These are phyloP conservation scores for Lycophotia porphyrea DNA, from an alignment of 2,888 invertebrate genomes.

Conservation along the genomic window DNA sequence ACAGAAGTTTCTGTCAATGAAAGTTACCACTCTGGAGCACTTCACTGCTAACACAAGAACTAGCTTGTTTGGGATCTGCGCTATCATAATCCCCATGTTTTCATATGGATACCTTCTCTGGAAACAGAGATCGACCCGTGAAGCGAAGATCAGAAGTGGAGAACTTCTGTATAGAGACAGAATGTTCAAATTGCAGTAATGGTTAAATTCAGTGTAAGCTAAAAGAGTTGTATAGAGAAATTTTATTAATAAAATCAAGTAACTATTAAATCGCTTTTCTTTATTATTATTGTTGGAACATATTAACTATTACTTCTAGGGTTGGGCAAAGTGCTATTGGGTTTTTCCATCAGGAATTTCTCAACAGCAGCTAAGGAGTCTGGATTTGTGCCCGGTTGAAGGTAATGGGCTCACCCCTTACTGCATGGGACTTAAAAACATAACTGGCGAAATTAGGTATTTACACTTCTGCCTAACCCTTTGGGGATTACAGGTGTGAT, in stretches of 20 bases:
- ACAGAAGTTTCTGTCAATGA: conserved; percentile 93
- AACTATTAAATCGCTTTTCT: conserved; percentile 45
- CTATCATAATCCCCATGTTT: conserved; percentile 90
- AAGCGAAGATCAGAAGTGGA: conserved; percentile 92
- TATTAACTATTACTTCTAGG: too few relatives aligned
- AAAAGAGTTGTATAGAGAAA: conserved; percentile 61
- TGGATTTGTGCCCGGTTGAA: too few relatives aligned
- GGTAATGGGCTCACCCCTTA: too few relatives aligned
- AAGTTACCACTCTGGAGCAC: conserved; percentile 91
- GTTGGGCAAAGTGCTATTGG: too few relatives aligned
- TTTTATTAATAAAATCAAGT: conserved; percentile 60
- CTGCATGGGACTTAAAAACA: too few relatives aligned
- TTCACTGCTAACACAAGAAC: conserved; percentile 92
- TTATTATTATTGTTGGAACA: conserved; percentile 7
- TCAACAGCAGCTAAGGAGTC: too few relatives aligned
- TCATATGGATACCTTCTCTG: conserved; percentile 89
- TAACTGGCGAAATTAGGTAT: too few relatives aligned
- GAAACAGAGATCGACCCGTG: conserved; percentile 87
- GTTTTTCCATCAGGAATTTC: too few relatives aligned
- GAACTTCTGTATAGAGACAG: conserved; percentile 94
- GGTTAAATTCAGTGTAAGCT: conserved; percentile 41
- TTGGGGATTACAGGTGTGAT: too few relatives aligned
- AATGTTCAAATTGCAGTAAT: conserved; percentile 91
- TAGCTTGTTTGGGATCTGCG: conserved; percentile 86
- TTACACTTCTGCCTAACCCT: too few relatives aligned